phyloP scores from a whole-genome alignment of 2,888 invertebrate genomes.

The Lepidocyrtinus sp. region DNA sequence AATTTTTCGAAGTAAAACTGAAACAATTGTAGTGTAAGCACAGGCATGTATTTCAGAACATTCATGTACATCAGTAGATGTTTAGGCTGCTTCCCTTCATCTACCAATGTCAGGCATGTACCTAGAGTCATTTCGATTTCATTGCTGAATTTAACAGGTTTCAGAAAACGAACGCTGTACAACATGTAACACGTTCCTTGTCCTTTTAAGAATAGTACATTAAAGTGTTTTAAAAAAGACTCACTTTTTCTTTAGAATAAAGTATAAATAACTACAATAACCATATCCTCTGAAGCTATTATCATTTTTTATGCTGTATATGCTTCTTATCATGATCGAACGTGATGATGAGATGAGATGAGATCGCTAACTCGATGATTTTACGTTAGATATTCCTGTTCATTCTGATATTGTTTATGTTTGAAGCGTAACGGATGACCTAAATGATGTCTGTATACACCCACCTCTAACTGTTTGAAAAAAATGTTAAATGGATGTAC shows the following conservation, averaged over 20 bases:
- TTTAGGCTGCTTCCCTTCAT: not conserved
- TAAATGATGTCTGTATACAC: constrained; percentile 53
- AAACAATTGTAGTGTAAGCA: too few relatives aligned
- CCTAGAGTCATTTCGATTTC: not conserved
- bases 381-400: not conserved
- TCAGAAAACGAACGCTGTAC: too few relatives aligned
- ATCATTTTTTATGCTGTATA: too few relatives aligned
- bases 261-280: too few relatives aligned
- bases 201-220: constrained; percentile 1
- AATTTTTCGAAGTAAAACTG: too few relatives aligned
- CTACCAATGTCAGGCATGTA: not conserved
- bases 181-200: constrained; percentile 24
- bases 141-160: not conserved
- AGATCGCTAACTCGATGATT: constrained; percentile 10
- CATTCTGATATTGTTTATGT: constrained; percentile 51
- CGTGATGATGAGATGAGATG: constrained; percentile 31
- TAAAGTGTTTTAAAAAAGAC: constrained; percentile 22
- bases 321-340: not conserved
- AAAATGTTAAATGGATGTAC: not conserved
- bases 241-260: too few relatives aligned
- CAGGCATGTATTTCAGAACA: too few relatives aligned
- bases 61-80: too few relatives aligned
- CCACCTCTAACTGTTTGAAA: not conserved
- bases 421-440: constrained; percentile 65
- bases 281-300: constrained; percentile 41